phyloP scores from a whole-genome alignment of 2,888 invertebrate genomes.

The Xanthia togata region DNA sequence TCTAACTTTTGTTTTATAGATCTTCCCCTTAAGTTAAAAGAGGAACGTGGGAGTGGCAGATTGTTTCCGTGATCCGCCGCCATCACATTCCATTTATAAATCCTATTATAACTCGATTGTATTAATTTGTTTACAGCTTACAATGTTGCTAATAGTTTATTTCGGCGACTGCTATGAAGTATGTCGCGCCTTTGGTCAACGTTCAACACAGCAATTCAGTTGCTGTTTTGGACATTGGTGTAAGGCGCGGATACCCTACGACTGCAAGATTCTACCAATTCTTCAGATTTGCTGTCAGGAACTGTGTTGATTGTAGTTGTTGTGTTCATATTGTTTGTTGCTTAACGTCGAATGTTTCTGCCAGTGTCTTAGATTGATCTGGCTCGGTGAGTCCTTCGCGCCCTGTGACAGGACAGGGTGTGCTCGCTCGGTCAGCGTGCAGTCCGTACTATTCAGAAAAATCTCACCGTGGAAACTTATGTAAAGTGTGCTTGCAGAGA shows the following conservation, averaged over 20 bases:
- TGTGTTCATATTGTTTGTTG: neutral
- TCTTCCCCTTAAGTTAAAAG: neutral
- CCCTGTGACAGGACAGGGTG: neutral
- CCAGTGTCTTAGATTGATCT: no score
- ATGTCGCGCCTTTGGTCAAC: conserved; percentile 54
- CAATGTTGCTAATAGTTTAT: neutral
- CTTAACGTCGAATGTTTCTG: neutral
- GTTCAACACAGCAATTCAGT: conserved; percentile 58
- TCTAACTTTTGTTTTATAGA: neutral
- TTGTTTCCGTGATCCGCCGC: neutral
- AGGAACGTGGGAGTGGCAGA: no score
- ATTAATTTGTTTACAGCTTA: neutral
- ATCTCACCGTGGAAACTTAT: neutral
- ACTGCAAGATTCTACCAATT: conserved; percentile 6
- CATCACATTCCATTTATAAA: neutral
- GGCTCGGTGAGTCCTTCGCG: neutral
- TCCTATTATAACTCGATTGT: neutral
- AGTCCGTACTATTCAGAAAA: neutral
- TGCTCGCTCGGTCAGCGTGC: neutral
- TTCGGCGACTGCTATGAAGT: neutral
- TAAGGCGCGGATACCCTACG: conserved; percentile 34
- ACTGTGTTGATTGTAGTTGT: neutral
- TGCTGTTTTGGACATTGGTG: conserved; percentile 59
- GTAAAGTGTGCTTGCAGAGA: neutral
- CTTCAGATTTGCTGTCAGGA: neutral